Evolutionary conservation across 2,888 invertebrate genomes (phyloP), one percentile per base, ranked within the genome.

Genomic region (Itoplectis maculator): DNA sequence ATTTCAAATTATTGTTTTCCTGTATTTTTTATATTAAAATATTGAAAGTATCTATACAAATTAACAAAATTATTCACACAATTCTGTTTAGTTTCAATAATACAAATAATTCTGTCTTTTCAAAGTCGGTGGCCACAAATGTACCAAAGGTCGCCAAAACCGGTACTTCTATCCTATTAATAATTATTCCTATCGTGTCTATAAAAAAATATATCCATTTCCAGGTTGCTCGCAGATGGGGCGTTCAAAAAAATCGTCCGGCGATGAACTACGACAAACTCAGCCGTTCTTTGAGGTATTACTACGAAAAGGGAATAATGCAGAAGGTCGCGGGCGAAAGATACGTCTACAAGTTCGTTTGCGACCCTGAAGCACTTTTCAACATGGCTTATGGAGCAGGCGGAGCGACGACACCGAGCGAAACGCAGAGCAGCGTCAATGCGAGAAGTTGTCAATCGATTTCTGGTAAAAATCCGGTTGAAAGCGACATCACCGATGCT

Each of bases 291-390:
- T 94, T 99, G 51, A 95, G 99, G n/a, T 99, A 99, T 90, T 99
- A 99, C 92, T 99, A 99, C 92, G 98, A 99, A 93, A 99, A 99
- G 92, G 98, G 98, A n/a, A 99, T 99, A 89, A 98, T 99, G 98
- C 98, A 98, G 93, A 99, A 99, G 93, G 99, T 99, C 0, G 97
- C 98, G 76, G 97, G 99, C 0, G 98, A 99, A 92, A 95, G 98
- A 88, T 99, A 99, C 93, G 98, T 99, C 11, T 99, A 99, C 94
- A 98, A 98, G 92, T 99, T 99, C 92, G 98, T 99, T 0, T 99
- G 98, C 93, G 98, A 98, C 93, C 98, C 98, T 0, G 97, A 97
- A 85, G 97, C 97, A 0, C 93, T 98, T 2, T 97, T 98, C 94
- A 97, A 96, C 89, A 97, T 97, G 96, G 96, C 97, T 8, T 96